These are phyloP conservation scores for Elanus axillaris DNA, from an alignment of 2,113 vertebrate species.

Conservation along the genomic window DNA sequence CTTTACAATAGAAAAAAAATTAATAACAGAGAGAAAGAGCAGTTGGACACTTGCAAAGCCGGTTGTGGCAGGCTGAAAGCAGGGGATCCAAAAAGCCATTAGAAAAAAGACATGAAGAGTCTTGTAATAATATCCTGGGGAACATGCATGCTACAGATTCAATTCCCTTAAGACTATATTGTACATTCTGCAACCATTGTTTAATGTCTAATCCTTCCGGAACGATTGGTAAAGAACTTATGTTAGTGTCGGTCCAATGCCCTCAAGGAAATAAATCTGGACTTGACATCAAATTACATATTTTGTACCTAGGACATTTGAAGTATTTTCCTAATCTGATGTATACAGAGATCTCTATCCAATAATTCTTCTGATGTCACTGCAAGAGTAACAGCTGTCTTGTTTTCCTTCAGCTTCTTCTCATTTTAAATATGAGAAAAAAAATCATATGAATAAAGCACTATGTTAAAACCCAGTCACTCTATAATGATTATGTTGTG, in stretches of 20 bases:
- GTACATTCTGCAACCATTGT: neutral
- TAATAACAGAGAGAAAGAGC: neutral
- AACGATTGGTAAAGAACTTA: neutral
- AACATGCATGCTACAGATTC: neutral
- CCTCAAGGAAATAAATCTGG: constrained; percentile 37
- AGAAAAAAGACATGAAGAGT: constrained; percentile 7
- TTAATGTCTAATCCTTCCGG: neutral
- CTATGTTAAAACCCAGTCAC: neutral
- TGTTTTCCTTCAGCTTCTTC: neutral
- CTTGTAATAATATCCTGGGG: constrained; percentile 19
- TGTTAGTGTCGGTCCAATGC: neutral
- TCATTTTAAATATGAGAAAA: neutral
- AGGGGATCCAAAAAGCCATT: neutral
- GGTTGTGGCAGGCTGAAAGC: neutral
- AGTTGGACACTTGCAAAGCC: neutral
- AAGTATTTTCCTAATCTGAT: constrained; percentile 1
- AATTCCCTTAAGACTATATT: neutral
- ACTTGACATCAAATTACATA: neutral
- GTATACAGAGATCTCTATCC: neutral
- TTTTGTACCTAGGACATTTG: neutral
- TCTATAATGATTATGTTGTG: fast-evolving
- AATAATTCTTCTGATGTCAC: neutral
- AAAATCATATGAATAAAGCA: fast-evolving
- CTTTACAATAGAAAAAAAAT: neutral
- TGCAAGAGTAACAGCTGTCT: neutral